These are phyloP conservation scores for Torymus aiolomorphi DNA, from an alignment of 2,888 invertebrate species.

Conservation along the genomic window DNA sequence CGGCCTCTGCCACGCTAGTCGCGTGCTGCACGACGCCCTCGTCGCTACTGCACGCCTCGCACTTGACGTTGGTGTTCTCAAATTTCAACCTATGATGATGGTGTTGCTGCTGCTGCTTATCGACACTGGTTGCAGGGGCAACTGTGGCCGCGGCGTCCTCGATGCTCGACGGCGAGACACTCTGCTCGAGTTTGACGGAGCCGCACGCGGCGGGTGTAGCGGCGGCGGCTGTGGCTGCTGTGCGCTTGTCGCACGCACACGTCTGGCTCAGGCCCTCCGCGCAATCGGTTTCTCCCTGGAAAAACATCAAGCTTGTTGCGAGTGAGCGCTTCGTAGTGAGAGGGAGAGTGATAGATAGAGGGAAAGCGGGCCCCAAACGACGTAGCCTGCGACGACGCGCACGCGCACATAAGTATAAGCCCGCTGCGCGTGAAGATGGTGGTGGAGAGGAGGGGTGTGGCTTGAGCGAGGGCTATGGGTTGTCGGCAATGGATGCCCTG, in stretches of 20 bases:
- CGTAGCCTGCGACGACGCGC: too few relatives aligned
- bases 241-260: constrained; percentile 63
- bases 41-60: constrained; percentile 71
- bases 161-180: constrained; percentile 65
- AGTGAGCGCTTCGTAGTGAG: neutral
- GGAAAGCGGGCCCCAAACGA: too few relatives aligned
- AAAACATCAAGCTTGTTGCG: neutral
- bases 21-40: constrained; percentile 54
- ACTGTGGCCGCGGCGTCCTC: constrained; percentile 63
- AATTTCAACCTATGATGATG: constrained; percentile 68
- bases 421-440: too few relatives aligned
- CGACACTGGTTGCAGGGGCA: constrained; percentile 59
- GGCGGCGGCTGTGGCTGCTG: constrained; percentile 65
- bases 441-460: too few relatives aligned
- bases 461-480: too few relatives aligned
- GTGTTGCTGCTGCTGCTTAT: constrained; percentile 21
- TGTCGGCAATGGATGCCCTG: too few relatives aligned
- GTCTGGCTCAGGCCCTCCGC: constrained; percentile 66
- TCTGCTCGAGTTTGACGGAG: constrained; percentile 71
- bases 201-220: constrained; percentile 59
- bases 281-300: constrained; percentile 69
- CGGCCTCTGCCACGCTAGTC: neutral
- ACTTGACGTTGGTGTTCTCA: constrained; percentile 74
- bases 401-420: too few relatives aligned
- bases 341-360: neutral